Evolutionary conservation across 1,140 invertebrate genomes (phyloP), one percentile per base, ranked within the genome.

Genomic region (Apocrypta bakeri): DNA sequence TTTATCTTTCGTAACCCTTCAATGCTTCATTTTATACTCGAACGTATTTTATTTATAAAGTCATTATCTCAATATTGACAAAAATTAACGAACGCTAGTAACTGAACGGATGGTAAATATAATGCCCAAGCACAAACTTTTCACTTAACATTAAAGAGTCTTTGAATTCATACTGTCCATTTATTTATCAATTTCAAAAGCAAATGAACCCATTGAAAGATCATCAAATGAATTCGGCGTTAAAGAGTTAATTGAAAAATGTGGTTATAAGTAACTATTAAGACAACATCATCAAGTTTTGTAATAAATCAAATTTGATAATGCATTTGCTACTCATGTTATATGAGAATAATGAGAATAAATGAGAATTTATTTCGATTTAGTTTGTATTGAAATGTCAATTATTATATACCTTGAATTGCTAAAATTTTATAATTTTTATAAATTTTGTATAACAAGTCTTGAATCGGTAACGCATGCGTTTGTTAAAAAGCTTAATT

Each of bases 401-500:
- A 69, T 29, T 33, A 69, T 69, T 25, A 42, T 40, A 48, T 73
- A 56, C 48, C 48, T 56, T 21, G 3, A 21, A 0, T n/a, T 56
- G 4, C 48, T 73, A 24, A 73, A 73, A 42, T 24, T 73, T 48
- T 7, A 7, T 56, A 12, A 73, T n/a, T n/a, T n/a, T n/a, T n/a
- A 42, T 29, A 29, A 66, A 29, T 56, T 56, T 71, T 71, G 14
- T 33, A 68, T 31, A 71, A 66, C 11, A 29, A 66, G 21, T 24
- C 1, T 66, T 66, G 64, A 37, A 66, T n/a, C 69, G 31, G 9
- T 12, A 31, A 56, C 1, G 1, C 61, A 77, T 77, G 75, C 75
- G 37, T 17, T 37, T 66, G 25, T 77, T 66, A 12, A 77, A 31
- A 77, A 77, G 75, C 75, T 75, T 11, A 56, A 25, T 12, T 73